Base-by-base conservation (phyloP, 2,888 invertebrate species). In the Dynastes tityus region DNA sequence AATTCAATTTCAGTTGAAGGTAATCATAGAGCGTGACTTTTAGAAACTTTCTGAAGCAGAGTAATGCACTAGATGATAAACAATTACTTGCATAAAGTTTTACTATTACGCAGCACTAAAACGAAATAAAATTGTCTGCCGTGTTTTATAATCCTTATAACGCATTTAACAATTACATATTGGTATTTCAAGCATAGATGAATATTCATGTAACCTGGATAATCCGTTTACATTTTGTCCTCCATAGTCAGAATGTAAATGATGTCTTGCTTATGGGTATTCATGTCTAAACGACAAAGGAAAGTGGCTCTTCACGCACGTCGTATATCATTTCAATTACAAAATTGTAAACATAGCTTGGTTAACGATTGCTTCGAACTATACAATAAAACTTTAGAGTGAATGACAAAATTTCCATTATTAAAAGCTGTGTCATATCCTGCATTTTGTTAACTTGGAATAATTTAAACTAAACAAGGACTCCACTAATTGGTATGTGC, bases 11-110 rank as follows among this genome's bases (percentile, higher is more conserved):
- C 1, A 1, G 1, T 9, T 22, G 22, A n/a, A 58, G 9, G 22
- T 22, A 58, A 22, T 22, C 16, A 58, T 32, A 3, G 13, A n/a
- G 29, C 8, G 9, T 63, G 63, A 63, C 63, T 63, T 58, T 22
- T 32, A 32, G 2, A 63, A 63, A 63, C 11, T n/a, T 11, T 8
- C 6, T 22, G 22, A n/a, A 55, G 27, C 29, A 32, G 9, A 13
- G 11, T 63, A 58, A 58, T 29, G 40, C 16, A 71, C 29, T 55
- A 55, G 22, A 61, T 16, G 40, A 32, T 40, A 55, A 73, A 73
- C 73, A 73, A 73, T 73, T 73, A 73, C 73, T 73, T 73, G 73
- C 73, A 73, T 32, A 58, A 73, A 73, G 8, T 58, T 2, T 2
- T 58, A 37, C 16, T 58, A 61, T 73, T 58, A 73, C 58, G 32